Evolutionary conservation across 2,797 vertebrate species (phyloP), one percentile per base, ranked within the genome.

Genomic region (Glyptemys insculpta): DNA sequence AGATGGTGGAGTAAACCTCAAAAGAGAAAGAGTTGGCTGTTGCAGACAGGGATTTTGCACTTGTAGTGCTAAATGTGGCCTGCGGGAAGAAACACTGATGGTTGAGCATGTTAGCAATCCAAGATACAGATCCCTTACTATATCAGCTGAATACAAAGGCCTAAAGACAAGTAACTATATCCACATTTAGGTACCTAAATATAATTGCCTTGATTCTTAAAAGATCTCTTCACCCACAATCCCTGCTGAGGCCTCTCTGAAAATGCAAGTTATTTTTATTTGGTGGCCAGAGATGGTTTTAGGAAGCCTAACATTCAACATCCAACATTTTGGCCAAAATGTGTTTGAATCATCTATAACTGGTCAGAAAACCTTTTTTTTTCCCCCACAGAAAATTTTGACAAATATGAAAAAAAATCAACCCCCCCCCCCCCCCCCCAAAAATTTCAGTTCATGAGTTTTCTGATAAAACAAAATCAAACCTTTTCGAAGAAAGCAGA

Each of bases 1-100:
- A 97, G 97, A 97, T 91, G 95, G 96, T 93, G 95, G 95, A 21
- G 88, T 81, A 95, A 96, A 81, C 93, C 95, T 97, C 88, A 57
- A 84, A 88, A 96, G 95, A 92, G 91, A 87, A 80, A 92, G 94
- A 83, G 80, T 0, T 97, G 87, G 93, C 95, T 54, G 1, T 29
- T 65, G 80, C 86, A 90, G 87, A 62, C 76, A 89, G 84, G 72
- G 12, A 89, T 83, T 92, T 37, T 79, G 53, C 41, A 12, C 88
- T 91, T 92, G 85, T 56, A 92, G 91, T 79, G 82, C 59, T 86
- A 41, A 37, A 4, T 10, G 49, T 1, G 21, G 97, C 97, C 96
- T 97, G 74, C 3, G 95, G 96, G 83, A 96, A 96, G 91, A 92
- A 89, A 21, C 2, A 53, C 8, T n/a, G 89, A 96, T 85, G 16